Evolutionary conservation across 2,888 invertebrate genomes (phyloP), one percentile per base, ranked within the genome.

Genomic region (Caenorhabditis sp.): DNA sequence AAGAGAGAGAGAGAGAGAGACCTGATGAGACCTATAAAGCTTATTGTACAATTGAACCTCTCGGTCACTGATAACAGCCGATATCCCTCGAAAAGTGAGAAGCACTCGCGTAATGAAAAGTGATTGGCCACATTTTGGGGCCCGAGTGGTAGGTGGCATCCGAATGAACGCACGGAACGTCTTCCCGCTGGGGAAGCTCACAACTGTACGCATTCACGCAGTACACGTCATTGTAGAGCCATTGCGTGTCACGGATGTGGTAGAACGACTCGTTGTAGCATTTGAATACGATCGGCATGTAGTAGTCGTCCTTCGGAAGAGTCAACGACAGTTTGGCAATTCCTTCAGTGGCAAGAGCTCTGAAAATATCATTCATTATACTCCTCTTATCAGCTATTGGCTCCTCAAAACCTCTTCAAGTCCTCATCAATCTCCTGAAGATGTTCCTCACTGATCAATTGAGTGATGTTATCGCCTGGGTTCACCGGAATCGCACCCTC

Each of bases 81-180:
- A 74, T 74, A 11, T 74, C 61, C 26, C 13, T 27, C 7, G 59
- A 53, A 20, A 66, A 74, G 20, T 43, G 27, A 11, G 66, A 41
- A 9, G 37, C 53, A 9, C 39, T 66, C 0, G 65, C 66, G 48
- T 59, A 74, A 55, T 74, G 74, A 22, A 48, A 74, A 26, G 66
- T 66, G 55, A 74, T 66, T 2, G 74, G 74, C 22, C 46, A 74
- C 74, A 74, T 74, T 20, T 59, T 39, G 15, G 74, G 74, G 26
- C 74, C 74, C 3, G 74, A 74, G 53, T 66, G 65, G 55, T 74
- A 74, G 7, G 61, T 66, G 41, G 74, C 74, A 55, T 74, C 74
- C 7, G 74, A 74, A 53, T 74, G 74, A 0, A 52, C 39, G 24
- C 74, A 74, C 9, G 65, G 52, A 20, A 66, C 41, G 13, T 66